These are phyloP conservation scores for Ciconia boyciana DNA, from an alignment of 2,113 vertebrate genomes.

Conservation along the genomic window DNA sequence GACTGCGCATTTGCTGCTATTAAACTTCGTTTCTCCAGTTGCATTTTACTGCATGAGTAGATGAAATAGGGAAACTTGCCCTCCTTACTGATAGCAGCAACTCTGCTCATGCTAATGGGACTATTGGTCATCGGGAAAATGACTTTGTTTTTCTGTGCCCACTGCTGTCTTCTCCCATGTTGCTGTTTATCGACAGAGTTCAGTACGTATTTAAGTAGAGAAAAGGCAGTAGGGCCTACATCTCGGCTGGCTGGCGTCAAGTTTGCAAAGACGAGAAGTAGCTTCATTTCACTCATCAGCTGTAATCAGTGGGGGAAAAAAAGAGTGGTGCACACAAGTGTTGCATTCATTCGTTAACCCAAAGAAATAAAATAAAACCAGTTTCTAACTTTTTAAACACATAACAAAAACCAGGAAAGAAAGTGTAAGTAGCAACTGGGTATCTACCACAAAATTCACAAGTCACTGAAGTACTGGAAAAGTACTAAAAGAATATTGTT, in stretches of 20 bases:
- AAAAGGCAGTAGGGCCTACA: neutral
- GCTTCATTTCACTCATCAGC: neutral
- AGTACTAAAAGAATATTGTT: slow-evolving; percentile 49
- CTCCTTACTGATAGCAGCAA: neutral
- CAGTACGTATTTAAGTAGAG: neutral
- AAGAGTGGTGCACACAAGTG: neutral
- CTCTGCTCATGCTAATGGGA: accelerated
- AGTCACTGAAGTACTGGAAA: neutral
- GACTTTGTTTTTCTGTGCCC: neutral
- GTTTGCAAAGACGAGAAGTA: neutral
- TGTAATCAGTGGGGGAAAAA: neutral
- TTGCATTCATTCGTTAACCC: neutral
- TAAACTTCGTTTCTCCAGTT: neutral
- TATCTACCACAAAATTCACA: neutral
- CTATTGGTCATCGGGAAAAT: neutral
- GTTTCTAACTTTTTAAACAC: neutral
- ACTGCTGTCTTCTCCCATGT: neutral
- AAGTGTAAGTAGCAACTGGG: neutral
- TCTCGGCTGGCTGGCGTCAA: neutral
- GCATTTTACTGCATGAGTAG: neutral
- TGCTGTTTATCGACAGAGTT: neutral
- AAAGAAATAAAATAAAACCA: neutral
- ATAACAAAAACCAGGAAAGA: neutral
- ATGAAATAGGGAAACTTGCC: neutral
- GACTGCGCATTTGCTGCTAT: neutral